Conservation (phyloP, 2,888 invertebrate species). For the Amblyjoppa fuscipennis region DNA sequence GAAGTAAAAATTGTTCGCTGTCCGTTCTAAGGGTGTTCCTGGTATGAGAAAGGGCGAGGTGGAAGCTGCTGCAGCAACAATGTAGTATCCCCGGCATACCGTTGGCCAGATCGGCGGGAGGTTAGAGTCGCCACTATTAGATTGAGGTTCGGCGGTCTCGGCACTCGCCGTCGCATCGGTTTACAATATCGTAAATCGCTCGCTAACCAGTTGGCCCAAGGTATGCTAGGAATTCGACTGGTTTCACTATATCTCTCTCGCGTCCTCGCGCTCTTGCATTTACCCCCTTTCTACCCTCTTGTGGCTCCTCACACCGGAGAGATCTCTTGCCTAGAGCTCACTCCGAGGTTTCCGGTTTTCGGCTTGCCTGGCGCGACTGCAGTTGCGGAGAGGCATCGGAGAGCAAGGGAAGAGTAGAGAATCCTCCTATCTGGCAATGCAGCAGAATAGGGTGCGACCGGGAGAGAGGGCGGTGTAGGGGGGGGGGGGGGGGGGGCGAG, state of each 20-base stretch:
- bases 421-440: slow-evolving; percentile 56
- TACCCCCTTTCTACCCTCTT: slow-evolving; percentile 49
- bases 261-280: slow-evolving; percentile 63
- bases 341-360: slow-evolving; percentile 54
- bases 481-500: slow-evolving; percentile 55
- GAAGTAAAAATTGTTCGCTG: slow-evolving; percentile 18
- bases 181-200: slow-evolving; percentile 85
- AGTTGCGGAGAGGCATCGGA: slow-evolving; percentile 48
- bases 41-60: slow-evolving; percentile 22
- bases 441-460: slow-evolving; percentile 55
- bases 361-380: slow-evolving; percentile 45
- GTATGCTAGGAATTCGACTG: slow-evolving; percentile 83
- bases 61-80: slow-evolving; percentile 68
- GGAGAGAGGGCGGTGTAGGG: slow-evolving; percentile 28
- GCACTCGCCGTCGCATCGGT: slow-evolving; percentile 82
- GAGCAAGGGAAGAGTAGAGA: slow-evolving; percentile 53
- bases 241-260: slow-evolving; percentile 69
- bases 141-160: slow-evolving; percentile 81
- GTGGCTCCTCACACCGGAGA: slow-evolving; percentile 41
- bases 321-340: slow-evolving; percentile 49
- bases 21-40: neutral
- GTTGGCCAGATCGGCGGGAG: slow-evolving; percentile 71
- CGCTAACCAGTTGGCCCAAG: slow-evolving; percentile 84
- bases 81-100: slow-evolving; percentile 73
- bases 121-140: slow-evolving; percentile 82